Base-by-base conservation (phyloP, 1,140 invertebrate species). In the Sesamia nonagrioides region DNA sequence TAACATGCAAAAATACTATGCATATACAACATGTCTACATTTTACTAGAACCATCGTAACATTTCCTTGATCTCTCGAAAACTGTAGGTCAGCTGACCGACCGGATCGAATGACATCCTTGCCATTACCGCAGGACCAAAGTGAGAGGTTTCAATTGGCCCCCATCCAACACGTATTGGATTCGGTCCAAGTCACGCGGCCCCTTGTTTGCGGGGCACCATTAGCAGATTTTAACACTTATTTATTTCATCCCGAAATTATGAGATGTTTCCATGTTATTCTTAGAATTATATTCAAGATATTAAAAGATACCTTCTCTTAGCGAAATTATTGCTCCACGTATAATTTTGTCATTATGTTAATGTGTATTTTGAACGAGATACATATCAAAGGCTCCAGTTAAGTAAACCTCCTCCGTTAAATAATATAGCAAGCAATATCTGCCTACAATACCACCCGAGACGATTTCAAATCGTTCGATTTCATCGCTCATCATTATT, bases 141-240 rank as follows among this genome's bases (percentile, higher is more conserved):
- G 69, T 81, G 75, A 81, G 79, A 81, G 75, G 37, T 66, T 77
- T 81, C 79, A 73, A 81, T 81, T 81, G 79, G 79, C 79, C 9
- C 11, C 58, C 50, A 48, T 81, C 79, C 79, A 81, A 81, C 56
- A 35, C 60, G 76, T 71, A 81, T 81, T 81, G 79, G 79, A 77
- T 68, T 68, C 69, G 21, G 18, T 81, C 79, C 79, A 81, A 81
- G 79, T 77, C 79, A 77, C 69, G 75, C 74, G 63, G 35, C 61
- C 33, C 61, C 74, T 74, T 77, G 69, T 81, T 81, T 73, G 68
- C 35, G n/a, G 56, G 52, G 68, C 56, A 77, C 69, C 56, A 75
- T 77, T 81, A 81, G 75, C 50, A 56, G 78, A 74, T 77, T 81
- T 66, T 81, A 77, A 63, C 50, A 77, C 79, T 81, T 77, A 54